These are phyloP conservation scores for Neuroterus valhalla DNA, from an alignment of 1,140 invertebrate genomes.

Conservation along the genomic window DNA sequence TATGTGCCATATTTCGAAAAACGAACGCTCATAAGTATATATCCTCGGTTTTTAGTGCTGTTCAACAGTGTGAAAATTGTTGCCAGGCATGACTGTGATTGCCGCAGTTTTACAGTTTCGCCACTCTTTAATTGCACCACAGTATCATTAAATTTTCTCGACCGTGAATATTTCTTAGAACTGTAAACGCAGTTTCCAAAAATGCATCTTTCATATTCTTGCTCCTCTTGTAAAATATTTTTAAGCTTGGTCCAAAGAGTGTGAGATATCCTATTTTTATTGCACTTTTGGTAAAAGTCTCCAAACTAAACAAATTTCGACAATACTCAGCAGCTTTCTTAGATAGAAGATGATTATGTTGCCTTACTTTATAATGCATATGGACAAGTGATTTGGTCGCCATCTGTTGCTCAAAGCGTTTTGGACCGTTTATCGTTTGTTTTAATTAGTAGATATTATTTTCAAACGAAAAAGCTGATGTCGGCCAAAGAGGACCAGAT, in stretches of 20 bases:
- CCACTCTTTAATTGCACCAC: background rate
- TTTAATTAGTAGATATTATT: constrained; percentile 37
- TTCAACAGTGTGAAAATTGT: too few species aligned
- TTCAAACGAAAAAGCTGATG: constrained; percentile 37
- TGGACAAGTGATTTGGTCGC: constrained; percentile 12
- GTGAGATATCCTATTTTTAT: too few species aligned
- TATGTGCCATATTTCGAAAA: too few species aligned
- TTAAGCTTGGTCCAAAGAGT: too few species aligned
- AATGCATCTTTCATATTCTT: too few species aligned
- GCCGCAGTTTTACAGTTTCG: too few species aligned
- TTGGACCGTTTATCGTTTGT: constrained; percentile 24
- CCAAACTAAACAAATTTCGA: constrained; percentile 11
- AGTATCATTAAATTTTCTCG: constrained; percentile 32
- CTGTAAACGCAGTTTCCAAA: background rate
- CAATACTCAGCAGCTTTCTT: background rate
- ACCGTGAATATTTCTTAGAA: constrained; percentile 2
- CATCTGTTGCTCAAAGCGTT: constrained; percentile 36
- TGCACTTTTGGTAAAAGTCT: background rate
- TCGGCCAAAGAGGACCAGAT: constrained; percentile 33
- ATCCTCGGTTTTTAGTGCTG: too few species aligned
- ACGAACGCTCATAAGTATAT: too few species aligned
- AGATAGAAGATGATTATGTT: too few species aligned
- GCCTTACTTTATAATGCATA: too few species aligned
- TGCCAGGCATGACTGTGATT: too few species aligned
- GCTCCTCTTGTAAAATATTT: too few species aligned